Evolutionary conservation across 2,113 vertebrate genomes (phyloP), one percentile per base, ranked within the genome.

Genomic region (Formicarius rufipectus): DNA sequence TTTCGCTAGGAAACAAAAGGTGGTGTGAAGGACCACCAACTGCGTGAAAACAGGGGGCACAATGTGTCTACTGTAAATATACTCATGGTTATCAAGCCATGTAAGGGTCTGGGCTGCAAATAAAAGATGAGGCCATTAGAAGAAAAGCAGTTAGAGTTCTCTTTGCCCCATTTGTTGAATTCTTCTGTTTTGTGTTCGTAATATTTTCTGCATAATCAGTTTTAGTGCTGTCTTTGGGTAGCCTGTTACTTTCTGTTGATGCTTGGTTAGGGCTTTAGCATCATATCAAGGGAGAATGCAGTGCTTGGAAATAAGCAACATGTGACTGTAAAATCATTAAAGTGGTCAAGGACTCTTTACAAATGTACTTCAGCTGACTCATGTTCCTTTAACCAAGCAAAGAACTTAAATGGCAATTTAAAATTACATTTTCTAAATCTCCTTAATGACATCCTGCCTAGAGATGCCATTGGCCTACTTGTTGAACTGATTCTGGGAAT

Each of bases 221-320:
- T 95, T 93, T 90, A 87, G 45, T 72, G 83, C 75, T 94, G 75
- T 79, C 79, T 92, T 81, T 96, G 92, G 73, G 83, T 78, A 87
- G 77, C 44, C 79, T 89, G 35, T 40, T 88, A 52, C 92, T 89
- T 96, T 92, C 68, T 45, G 55, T 4, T 78, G 78, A 44, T 77
- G 90, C 92, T 93, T 86, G 76, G 82, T 84, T 95, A 27, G 80
- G 52, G 90, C 47, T 92, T 84, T 45, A 86, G 66, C 58, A 44
- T 49, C 24, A 8, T 42, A 53, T 71, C 56, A 96, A 90, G 31
- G 79, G 56, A 89, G 83, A 84, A 62, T 53, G 44, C 68, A 62
- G 59, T 18, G 49, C 77, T 89, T 84, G 50, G 58, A 81, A 92
- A 93, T 93, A 33, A 89, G 88, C 49, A 86, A 74, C 68, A 76